phyloP scores from a whole-genome alignment of 2,888 invertebrate species.

The Metacarcinus magister region DNA sequence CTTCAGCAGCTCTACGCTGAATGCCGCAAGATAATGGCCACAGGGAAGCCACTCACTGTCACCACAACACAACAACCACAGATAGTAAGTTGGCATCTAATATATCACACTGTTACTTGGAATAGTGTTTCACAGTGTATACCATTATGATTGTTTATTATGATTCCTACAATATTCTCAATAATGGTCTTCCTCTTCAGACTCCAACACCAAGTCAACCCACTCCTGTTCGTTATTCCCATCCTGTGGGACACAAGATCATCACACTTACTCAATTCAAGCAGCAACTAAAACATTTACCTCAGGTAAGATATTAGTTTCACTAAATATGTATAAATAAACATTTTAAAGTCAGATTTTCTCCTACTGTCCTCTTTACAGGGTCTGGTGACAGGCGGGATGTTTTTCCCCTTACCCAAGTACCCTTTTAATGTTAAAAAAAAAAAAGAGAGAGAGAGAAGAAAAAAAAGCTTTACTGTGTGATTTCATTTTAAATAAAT shows the following conservation, averaged over 20 bases:
- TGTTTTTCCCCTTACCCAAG: too few relatives aligned
- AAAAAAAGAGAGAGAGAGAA: too few relatives aligned
- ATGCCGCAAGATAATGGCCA: constrained; percentile 78
- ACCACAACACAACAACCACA: constrained; percentile 69
- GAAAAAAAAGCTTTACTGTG: not conserved
- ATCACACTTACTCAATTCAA: constrained; percentile 79
- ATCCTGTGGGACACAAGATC: constrained; percentile 82
- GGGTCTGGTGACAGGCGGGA: too few relatives aligned
- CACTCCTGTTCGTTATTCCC: constrained; percentile 80
- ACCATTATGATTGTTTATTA: not conserved
- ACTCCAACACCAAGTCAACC: constrained; percentile 74
- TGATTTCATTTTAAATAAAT: not conserved
- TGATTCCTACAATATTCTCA: not conserved
- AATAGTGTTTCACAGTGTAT: not conserved
- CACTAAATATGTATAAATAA: not conserved
- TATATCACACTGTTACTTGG: not conserved
- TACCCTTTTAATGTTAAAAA: too few relatives aligned
- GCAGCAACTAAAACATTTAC: constrained; percentile 76
- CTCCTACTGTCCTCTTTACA: not conserved
- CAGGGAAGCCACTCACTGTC: constrained; percentile 77
- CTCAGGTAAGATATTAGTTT: constrained; percentile 65
- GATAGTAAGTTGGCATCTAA: constrained; percentile 67
- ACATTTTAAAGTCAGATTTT: not conserved
- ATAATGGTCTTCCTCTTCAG: constrained; percentile 17
- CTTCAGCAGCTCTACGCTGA: constrained; percentile 77